A percentile compares a stretch with the other conserved stretches of the same genome.
Evolutionary conservation across 2,888 invertebrate species (phyloP).

Genomic region (Caenorhabditis becei): DNA sequence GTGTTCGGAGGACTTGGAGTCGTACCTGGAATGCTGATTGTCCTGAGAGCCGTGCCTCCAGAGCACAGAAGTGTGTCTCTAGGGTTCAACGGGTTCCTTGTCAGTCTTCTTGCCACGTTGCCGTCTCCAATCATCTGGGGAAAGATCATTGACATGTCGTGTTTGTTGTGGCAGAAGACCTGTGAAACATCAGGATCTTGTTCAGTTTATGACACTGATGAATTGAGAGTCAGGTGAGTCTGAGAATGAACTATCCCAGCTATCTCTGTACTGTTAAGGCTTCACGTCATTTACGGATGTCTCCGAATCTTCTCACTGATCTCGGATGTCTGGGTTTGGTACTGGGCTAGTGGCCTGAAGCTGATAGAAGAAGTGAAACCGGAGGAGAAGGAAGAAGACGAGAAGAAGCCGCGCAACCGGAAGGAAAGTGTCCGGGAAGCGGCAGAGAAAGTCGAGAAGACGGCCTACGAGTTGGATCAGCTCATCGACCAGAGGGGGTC

Average conservation of each 20-base stretch:
- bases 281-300: slow-evolving; percentile 78
- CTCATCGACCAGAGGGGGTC: slow-evolving; percentile 58
- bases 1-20: slow-evolving; percentile 81
- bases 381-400: slow-evolving; percentile 35
- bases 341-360: slow-evolving; percentile 79
- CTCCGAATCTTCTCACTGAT: slow-evolving; percentile 78
- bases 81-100: slow-evolving; percentile 81
- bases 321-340: slow-evolving; percentile 80
- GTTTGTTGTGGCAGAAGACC: slow-evolving; percentile 82
- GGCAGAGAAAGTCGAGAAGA: slow-evolving; percentile 55
- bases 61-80: slow-evolving; percentile 79
- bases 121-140: slow-evolving; percentile 83
- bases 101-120: slow-evolving; percentile 80
- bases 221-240: slow-evolving; percentile 79
- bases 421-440: slow-evolving; percentile 47
- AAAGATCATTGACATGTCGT: slow-evolving; percentile 82
- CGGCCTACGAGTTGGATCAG: slow-evolving; percentile 55
- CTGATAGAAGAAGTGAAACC: slow-evolving; percentile 73
- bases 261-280: slow-evolving; percentile 37
- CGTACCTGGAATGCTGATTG: slow-evolving; percentile 81
- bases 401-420: slow-evolving; percentile 14
- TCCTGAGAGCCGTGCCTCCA: slow-evolving; percentile 80
- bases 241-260: not conserved
- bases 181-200: slow-evolving; percentile 82
- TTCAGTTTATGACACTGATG: slow-evolving; percentile 82